phyloP scores from a whole-genome alignment of 2,888 invertebrate genomes.

The Byasa hedistus region DNA sequence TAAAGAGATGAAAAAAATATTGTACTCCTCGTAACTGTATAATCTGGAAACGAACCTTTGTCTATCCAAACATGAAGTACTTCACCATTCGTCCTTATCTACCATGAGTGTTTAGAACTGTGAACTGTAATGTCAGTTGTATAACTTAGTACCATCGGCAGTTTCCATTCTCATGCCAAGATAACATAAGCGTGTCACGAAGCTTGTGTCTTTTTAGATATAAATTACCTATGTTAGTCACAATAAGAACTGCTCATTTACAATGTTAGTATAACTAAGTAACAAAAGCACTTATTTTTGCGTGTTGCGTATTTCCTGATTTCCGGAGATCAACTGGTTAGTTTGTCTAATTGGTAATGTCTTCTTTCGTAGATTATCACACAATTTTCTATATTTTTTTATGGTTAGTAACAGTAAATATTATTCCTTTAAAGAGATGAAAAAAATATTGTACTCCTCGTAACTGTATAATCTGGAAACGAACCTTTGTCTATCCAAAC shows the following conservation, averaged over 20 bases:
- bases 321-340: not conserved
- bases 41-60: not conserved
- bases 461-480: too few relatives aligned
- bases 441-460: too few relatives aligned
- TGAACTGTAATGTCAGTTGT: too few relatives aligned
- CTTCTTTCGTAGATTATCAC: too few relatives aligned
- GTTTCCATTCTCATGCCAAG: constrained; percentile 16
- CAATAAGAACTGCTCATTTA: constrained; percentile 1
- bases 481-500: too few relatives aligned
- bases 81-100: not conserved
- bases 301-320: not conserved
- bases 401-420: too few relatives aligned
- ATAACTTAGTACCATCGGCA: constrained; percentile 13
- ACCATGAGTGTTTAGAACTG: not conserved
- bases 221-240: constrained; percentile 6
- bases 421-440: too few relatives aligned
- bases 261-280: not conserved
- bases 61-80: not conserved
- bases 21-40: not conserved
- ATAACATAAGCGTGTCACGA: constrained; percentile 18
- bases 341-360: too few relatives aligned
- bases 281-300: not conserved
- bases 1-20: not conserved
- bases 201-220: constrained; percentile 20
- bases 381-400: too few relatives aligned